phyloP scores from a whole-genome alignment of 2,888 invertebrate genomes.

The Pimpla rufipes region DNA sequence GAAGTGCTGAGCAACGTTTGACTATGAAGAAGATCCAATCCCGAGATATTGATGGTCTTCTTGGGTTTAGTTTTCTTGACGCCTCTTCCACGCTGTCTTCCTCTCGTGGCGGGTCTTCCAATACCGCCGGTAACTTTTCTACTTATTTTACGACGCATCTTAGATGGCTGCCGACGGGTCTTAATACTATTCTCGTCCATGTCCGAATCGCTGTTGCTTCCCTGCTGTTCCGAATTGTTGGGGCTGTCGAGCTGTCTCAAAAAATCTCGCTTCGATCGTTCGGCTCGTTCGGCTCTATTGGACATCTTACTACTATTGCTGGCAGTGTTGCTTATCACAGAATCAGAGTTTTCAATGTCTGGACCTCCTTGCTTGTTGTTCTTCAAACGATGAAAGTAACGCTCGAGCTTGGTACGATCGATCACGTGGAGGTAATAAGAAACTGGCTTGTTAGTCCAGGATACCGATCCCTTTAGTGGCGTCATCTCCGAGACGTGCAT shows the following conservation, averaged over 20 bases:
- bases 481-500: slow-evolving; percentile 99
- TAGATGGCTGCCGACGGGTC: slow-evolving; percentile 80
- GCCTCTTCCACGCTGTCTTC: slow-evolving; percentile 83
- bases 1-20: slow-evolving; percentile 95
- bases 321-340: slow-evolving; percentile 85
- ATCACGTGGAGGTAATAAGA: slow-evolving; percentile 99
- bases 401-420: slow-evolving; percentile 98
- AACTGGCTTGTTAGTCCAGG: slow-evolving; percentile 99
- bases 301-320: slow-evolving; percentile 83
- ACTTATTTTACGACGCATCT: slow-evolving; percentile 82
- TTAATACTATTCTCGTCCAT: slow-evolving; percentile 80
- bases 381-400: slow-evolving; percentile 98
- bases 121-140: slow-evolving; percentile 79
- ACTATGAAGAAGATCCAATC: slow-evolving; percentile 94
- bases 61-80: slow-evolving; percentile 88
- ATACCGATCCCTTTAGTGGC: slow-evolving; percentile 97
- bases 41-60: slow-evolving; percentile 92
- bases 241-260: slow-evolving; percentile 86
- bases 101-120: slow-evolving; percentile 78
- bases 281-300: slow-evolving; percentile 82
- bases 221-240: slow-evolving; percentile 82
- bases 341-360: slow-evolving; percentile 83
- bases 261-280: slow-evolving; percentile 86
- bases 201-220: slow-evolving; percentile 83
- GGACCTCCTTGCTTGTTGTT: slow-evolving; percentile 86